Evolutionary conservation across 2,113 vertebrate species (phyloP), one percentile per base, ranked within the genome.

Genomic region (Ophthalmolycus amberensis): DNA sequence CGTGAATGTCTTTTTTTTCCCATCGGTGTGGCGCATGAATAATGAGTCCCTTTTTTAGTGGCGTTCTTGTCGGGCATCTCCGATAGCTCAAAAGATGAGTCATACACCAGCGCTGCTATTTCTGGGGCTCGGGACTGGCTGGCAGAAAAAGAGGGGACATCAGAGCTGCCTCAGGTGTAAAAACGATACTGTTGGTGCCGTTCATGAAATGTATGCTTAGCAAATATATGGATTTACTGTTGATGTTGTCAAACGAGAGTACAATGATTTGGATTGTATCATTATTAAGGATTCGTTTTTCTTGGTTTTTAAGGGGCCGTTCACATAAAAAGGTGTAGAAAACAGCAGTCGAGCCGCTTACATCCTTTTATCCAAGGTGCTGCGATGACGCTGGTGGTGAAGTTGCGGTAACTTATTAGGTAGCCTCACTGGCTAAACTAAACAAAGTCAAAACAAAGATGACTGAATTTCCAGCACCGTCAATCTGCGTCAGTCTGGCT

Each of bases 31-130:
- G 27, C 16, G 77, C 32, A 62, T 78, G 76, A 83, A 78, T 84
- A 92, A 91, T 75, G 76, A 82, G 79, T 82, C 20, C 71, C 37
- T 50, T 80, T 64, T 85, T 64, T 15, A n/a, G 69, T 46, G n/a
- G 54, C 50, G 84, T 83, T 89, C 85, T 84, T 82, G 88, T 80
- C 71, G 77, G 66, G 56, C 71, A 25, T 64, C 85, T 90, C 74
- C 27, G 52, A 76, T 42, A 37, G 58, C 71, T 84, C 27, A 42
- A 75, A 89, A 64, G 75, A 87, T 93, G 93, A 94, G 88, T 94
- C 93, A 93, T 88, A 82, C 84, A 82, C 64, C 75, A 81, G 79
- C 48, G 75, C 42, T 85, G 92, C 92, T 94, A 93, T 94, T 94
- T 93, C 79, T 89, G 91, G 89, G 82, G 75, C 84, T 87, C 34